Conservation (phyloP, 1,140 invertebrate genomes). For the Bombus vancouverensis region DNA sequence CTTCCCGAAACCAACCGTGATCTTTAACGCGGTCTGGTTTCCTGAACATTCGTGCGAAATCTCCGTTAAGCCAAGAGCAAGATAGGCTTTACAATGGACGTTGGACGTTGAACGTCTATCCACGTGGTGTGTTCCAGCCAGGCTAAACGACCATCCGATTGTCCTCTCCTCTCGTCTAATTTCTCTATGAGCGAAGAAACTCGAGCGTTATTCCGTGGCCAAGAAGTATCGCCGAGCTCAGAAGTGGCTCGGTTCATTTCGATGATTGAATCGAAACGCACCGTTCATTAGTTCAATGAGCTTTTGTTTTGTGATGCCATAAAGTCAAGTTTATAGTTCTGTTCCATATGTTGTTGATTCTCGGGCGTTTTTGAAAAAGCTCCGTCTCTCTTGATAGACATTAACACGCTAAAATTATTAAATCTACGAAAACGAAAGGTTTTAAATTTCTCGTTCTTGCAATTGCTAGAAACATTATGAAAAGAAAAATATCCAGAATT, state of each 20-base stretch:
- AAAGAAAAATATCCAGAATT: neutral
- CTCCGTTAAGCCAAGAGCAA: slow-evolving; percentile 61
- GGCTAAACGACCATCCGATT: slow-evolving; percentile 26
- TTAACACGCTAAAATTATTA: too few species aligned
- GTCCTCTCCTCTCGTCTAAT: slow-evolving; percentile 28
- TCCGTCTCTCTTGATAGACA: too few species aligned
- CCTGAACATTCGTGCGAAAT: slow-evolving; percentile 56
- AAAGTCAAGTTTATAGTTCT: neutral
- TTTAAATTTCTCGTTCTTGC: too few species aligned
- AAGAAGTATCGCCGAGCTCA: neutral
- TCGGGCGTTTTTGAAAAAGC: neutral
- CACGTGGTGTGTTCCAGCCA: slow-evolving; percentile 8
- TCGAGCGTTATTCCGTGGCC: neutral
- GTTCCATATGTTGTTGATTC: too few species aligned
- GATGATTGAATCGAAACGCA: slow-evolving; percentile 17
- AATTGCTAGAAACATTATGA: neutral
- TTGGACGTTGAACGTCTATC: slow-evolving; percentile 10
- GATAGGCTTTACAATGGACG: slow-evolving; percentile 33
- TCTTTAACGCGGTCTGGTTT: slow-evolving; percentile 57
- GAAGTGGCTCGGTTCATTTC: neutral
- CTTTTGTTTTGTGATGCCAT: neutral
- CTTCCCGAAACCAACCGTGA: slow-evolving; percentile 14
- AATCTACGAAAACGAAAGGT: too few species aligned
- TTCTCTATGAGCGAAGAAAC: neutral
- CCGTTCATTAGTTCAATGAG: slow-evolving; percentile 1